Conservation (phyloP, 2,113 vertebrate species). For the Hirundichthys speculiger region DNA sequence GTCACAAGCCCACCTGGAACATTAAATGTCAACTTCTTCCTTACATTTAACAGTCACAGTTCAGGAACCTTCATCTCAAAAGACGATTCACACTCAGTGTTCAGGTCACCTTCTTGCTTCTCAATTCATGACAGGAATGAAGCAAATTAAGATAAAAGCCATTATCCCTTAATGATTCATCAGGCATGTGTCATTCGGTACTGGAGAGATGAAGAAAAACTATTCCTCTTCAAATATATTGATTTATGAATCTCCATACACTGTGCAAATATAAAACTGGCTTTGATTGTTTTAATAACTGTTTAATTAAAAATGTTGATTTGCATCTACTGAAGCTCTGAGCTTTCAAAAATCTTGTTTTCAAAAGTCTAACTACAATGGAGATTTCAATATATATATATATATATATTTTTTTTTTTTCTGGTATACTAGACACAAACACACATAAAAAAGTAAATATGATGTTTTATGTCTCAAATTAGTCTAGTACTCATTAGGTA, state of each 20-base stretch:
- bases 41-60: background rate
- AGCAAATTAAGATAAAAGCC: slow-evolving; percentile 14
- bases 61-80: slow-evolving; percentile 11
- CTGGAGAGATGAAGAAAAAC: background rate
- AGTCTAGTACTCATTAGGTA: too few species aligned
- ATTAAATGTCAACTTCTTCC: slow-evolving; percentile 19
- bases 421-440: too few species aligned
- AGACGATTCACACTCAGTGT: background rate
- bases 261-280: background rate
- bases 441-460: too few species aligned
- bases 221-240: slow-evolving; percentile 1
- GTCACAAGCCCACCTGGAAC: background rate
- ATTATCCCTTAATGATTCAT: slow-evolving; percentile 21
- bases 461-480: too few species aligned
- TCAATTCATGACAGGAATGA: slow-evolving; percentile 3
- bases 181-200: slow-evolving; percentile 2
- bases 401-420: too few species aligned
- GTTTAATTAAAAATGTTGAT: background rate
- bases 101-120: background rate
- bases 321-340: background rate
- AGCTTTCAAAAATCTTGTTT: too few species aligned
- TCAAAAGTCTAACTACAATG: too few species aligned
- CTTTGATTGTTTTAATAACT: background rate
- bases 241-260: background rate
- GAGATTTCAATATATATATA: too few species aligned